phyloP scores from a whole-genome alignment of 2,888 invertebrate genomes.

The Calephelis perditalis region DNA sequence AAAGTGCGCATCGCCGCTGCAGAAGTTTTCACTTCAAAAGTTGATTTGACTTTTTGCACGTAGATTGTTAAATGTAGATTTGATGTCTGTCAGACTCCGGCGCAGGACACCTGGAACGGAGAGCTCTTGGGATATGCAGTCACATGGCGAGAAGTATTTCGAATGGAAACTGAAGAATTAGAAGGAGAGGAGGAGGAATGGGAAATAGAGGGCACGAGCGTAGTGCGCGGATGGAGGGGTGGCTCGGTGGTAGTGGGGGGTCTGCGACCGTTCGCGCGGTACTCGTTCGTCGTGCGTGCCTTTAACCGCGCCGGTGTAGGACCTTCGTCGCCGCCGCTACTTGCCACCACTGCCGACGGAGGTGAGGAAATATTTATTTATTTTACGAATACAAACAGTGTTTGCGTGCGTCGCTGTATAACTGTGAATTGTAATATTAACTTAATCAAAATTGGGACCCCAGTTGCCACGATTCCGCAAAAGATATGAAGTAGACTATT shows the following conservation, averaged over 20 bases:
- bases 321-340: constrained; percentile 83
- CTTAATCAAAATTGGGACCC: no score
- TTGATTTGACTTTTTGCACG: no score
- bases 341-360: constrained; percentile 88
- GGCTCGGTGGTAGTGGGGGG: constrained; percentile 80
- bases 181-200: constrained; percentile 23
- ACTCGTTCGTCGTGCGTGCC: constrained; percentile 87
- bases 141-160: constrained; percentile 69
- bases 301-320: constrained; percentile 90
- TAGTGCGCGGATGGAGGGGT: constrained; percentile 81
- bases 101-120: constrained; percentile 83
- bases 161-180: constrained; percentile 28
- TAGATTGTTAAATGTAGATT: no score
- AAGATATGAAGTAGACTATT: no score
- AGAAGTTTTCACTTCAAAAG: no score
- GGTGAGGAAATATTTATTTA: constrained; percentile 49
- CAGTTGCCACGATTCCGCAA: no score
- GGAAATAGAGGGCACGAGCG: constrained; percentile 47
- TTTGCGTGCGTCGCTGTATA: no score
- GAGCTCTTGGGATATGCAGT: constrained; percentile 85
- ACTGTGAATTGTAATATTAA: no score
- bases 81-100: constrained; percentile 72
- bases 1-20: no score
- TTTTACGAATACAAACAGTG: no score
- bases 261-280: constrained; percentile 85